Evolutionary conservation across 2,888 invertebrate species (phyloP), one percentile per base, ranked within the genome.

Genomic region (Peribatodes rhomboidaria): DNA sequence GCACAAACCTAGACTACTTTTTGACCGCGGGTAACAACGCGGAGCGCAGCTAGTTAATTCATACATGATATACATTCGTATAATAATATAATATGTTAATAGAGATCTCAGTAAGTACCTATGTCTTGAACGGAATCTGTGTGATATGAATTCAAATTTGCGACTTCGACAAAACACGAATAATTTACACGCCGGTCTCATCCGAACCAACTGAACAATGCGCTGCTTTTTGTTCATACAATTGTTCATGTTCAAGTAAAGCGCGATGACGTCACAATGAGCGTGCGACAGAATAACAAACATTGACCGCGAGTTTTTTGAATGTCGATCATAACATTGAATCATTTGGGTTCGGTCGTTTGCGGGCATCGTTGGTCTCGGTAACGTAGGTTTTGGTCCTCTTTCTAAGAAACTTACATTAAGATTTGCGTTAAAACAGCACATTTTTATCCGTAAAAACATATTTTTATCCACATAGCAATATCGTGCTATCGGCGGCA

Each of bases 301-400:
- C 54, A 41, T 49, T 55, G 54, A 14, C 54, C 46, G 54, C 31
- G 41, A 53, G 27, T 14, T 47, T 22, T 49, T 42, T 44, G 55
- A 61, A 49, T 50, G 61, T 61, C 55, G 49, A 41, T 20, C 46
- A 47, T 47, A 61, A 54, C 47, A 61, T 33, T 41, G 55, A 42
- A 14, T 55, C 55, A 37, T 22, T 57, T 18, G 14, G 10, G 7
- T 35, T 35, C 18, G 8, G 50, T 8, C 3, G 33, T 9, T 33
- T n/a, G 27, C 1, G 22, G 6, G 20, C n/a, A 14, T 33, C 14
- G 49, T 3, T 9, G 31, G 3, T 8, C 13, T 22, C n/a, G 27
- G 7, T 8, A 41, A 14, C 14, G 14, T 8, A 27, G 6, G 27
- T 27, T n/a, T n/a, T n/a, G n/a, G n/a, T n/a, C n/a, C n/a, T n/a